A percentile compares a stretch with the other conserved stretches of the same genome.
These are phyloP conservation scores for Pseudopipra pipra DNA, from an alignment of 2,113 vertebrate species.

Conservation along the genomic window DNA sequence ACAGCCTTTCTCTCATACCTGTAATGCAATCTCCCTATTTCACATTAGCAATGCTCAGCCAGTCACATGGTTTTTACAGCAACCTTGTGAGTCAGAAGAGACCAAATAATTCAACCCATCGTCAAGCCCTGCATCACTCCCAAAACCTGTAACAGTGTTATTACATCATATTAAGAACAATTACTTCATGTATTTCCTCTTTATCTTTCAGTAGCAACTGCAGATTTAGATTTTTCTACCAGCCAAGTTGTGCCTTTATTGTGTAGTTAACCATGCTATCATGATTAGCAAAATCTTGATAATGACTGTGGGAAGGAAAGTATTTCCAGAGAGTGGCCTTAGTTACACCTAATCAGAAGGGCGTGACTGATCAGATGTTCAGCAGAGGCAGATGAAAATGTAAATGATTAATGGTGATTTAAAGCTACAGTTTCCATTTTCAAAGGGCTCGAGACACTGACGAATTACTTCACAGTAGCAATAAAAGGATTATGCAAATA, in stretches of 20 bases:
- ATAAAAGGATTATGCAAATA: neutral
- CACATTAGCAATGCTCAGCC: neutral
- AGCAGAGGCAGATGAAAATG: neutral
- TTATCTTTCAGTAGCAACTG: neutral
- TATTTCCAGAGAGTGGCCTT: neutral
- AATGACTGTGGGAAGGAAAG: neutral
- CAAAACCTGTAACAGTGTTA: neutral
- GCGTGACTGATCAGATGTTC: neutral
- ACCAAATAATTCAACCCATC: neutral
- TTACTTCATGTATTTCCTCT: neutral
- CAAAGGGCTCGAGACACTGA: neutral
- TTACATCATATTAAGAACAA: neutral
- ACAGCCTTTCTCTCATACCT: neutral
- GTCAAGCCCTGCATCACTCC: neutral
- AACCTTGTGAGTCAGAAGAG: neutral
- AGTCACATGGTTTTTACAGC: neutral
- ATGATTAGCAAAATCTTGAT: neutral
- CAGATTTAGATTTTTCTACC: neutral
- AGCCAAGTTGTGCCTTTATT: neutral
- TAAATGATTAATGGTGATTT: neutral
- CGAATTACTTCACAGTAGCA: neutral
- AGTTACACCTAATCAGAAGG: neutral
- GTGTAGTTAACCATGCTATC: neutral
- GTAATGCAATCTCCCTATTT: neutral
- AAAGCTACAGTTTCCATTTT: neutral